Conservation (phyloP, 1,140 invertebrate genomes). For the Dendrolimus punctatus region DNA sequence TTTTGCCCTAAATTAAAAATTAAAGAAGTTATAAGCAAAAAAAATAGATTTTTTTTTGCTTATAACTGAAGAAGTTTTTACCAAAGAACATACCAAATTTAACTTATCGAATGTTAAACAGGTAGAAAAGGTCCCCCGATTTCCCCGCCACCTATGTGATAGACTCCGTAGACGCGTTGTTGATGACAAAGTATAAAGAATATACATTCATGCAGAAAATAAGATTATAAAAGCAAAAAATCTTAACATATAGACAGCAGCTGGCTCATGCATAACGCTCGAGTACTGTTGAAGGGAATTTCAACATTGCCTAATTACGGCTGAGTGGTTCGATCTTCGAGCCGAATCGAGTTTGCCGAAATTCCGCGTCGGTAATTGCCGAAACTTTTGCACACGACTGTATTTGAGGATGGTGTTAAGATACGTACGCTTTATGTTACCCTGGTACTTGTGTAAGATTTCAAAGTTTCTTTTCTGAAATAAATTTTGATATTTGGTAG, state of each 20-base stretch:
- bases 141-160: too few relatives aligned
- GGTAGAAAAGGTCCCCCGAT: too few relatives aligned
- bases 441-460: background rate
- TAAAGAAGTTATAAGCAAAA: too few relatives aligned
- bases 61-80: too few relatives aligned
- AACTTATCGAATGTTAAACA: too few relatives aligned
- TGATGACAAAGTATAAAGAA: too few relatives aligned
- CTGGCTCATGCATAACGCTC: slow-evolving; percentile 1
- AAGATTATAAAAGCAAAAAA: background rate
- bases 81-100: too few relatives aligned
- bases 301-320: slow-evolving; percentile 3
- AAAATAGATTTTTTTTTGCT: too few relatives aligned
- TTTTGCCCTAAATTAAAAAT: too few relatives aligned
- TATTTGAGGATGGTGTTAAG: background rate
- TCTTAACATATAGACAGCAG: background rate
- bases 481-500: too few relatives aligned
- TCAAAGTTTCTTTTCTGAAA: background rate
- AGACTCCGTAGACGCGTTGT: too few relatives aligned
- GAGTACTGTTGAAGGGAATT: background rate
- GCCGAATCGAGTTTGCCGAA: background rate
- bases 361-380: slow-evolving; percentile 1
- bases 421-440: background rate
- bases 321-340: background rate
- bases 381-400: slow-evolving; percentile 2
- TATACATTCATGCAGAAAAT: background rate